These are phyloP conservation scores for Capreolus pygargus DNA, from an alignment of 2,113 vertebrate species.

Conservation along the genomic window DNA sequence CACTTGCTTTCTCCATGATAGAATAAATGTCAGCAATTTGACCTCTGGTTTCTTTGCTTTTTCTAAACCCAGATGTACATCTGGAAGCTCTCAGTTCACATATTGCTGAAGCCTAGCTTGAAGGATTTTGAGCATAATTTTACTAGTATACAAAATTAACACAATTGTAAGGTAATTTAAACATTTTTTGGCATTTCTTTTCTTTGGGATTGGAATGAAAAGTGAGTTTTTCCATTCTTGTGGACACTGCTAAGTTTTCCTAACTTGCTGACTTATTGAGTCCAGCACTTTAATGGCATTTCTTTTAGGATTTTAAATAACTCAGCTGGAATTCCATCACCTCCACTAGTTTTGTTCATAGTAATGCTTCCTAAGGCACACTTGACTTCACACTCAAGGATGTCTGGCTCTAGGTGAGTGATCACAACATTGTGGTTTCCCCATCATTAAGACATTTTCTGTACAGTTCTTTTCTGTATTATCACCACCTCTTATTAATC, in stretches of 20 bases:
- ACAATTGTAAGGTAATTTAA: not conserved
- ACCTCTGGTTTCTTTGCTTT: not conserved
- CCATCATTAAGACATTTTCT: not conserved
- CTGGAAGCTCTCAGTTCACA: not conserved
- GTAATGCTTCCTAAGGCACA: not conserved
- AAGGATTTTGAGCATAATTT: not conserved
- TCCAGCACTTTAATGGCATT: not conserved
- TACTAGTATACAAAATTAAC: not conserved
- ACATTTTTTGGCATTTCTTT: not conserved
- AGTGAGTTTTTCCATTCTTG: not conserved
- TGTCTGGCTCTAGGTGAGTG: not conserved
- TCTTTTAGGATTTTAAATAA: not conserved
- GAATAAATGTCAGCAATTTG: not conserved
- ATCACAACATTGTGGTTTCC: not conserved
- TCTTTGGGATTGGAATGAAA: not conserved
- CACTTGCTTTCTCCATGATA: not conserved
- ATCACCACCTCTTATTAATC: not conserved
- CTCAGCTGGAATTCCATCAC: not conserved
- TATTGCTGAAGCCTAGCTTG: not conserved
- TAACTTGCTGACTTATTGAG: not conserved
- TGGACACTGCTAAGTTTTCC: not conserved
- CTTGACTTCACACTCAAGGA: not conserved
- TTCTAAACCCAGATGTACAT: not conserved
- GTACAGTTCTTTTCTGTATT: not conserved
- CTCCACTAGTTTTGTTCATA: not conserved